Base-by-base conservation (phyloP, 37 sponge, comb jelly and placozoan species). In the Aplysina aerophoba region DNA sequence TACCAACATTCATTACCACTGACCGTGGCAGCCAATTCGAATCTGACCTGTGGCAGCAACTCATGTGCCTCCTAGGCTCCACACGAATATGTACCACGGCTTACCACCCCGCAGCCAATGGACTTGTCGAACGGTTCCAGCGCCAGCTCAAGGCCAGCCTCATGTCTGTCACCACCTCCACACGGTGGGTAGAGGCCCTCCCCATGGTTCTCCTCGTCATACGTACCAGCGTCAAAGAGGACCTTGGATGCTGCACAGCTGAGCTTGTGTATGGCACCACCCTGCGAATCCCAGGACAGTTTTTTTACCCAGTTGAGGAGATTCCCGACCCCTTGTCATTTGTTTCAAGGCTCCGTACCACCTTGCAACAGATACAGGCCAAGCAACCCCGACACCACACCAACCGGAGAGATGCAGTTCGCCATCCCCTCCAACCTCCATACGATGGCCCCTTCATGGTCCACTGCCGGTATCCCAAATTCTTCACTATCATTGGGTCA, bases 1-100 rank as follows among this genome's bases (percentile, higher is more conserved):
- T 86, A n/a, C 90, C 86, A 20, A 86, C 90, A 17, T 81, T 66
- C 30, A 82, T 90, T 21, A 55, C 55, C 30, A 89, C 50, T 11
- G 50, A 44, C 74, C 85, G 85, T 64, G 90, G 90, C 17, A 55
- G 75, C 17, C 87, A 90, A 64, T 90, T 90, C 55, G 87, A 90
- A 33, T 90, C 87, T 15, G 17, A 4, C 4, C 50, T 90, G 16
- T 90, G 87, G 80, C 8, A 25, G 0, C 39, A 60, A 19, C 87
- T 90, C 41, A 90, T 65, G 55, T 16, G n/a, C 24, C 55, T 89
- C 22, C 74, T 81, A 19, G 90, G 90, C 6, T 75, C 88, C 63
- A 88, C 75, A 85, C 78, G 83, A 4, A 27, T 65, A n/a, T 67
- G 82, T 15, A 91, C 92, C 8, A 91, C 91, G 15, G 65, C 93